These are phyloP conservation scores for Rhimphoctona megacephalus DNA, from an alignment of 2,888 invertebrate genomes.

Conservation along the genomic window DNA sequence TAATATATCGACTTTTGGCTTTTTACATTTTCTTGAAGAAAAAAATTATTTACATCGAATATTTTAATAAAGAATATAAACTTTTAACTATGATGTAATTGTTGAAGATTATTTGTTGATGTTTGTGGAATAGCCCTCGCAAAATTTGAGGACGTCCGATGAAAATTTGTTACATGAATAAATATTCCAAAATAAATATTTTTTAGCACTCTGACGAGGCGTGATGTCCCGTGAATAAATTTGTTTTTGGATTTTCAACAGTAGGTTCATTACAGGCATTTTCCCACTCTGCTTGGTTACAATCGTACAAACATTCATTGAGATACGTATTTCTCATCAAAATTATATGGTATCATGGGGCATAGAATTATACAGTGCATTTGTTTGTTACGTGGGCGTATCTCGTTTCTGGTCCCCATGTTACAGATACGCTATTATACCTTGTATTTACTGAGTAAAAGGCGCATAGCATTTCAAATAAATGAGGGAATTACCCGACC, in stretches of 20 bases:
- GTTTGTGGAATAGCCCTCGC: not conserved
- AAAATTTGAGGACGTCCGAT: not conserved
- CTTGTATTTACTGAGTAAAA: constrained; percentile 42
- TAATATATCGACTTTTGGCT: not conserved
- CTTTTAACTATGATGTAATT: not conserved
- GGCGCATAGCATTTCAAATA: constrained; percentile 60
- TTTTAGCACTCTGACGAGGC: not conserved
- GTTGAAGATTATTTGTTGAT: not conserved
- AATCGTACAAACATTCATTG: not conserved
- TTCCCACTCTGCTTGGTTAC: not conserved
- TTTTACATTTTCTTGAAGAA: not conserved
- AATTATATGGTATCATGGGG: not conserved
- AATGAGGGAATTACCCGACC: constrained; percentile 64
- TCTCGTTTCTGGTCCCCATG: constrained; percentile 13
- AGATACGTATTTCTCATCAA: not conserved
- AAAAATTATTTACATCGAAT: not conserved
- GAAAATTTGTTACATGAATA: not conserved
- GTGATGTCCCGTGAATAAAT: not conserved
- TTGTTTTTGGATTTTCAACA: not conserved
- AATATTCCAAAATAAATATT: not conserved
- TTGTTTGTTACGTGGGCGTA: constrained; percentile 13
- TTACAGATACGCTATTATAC: constrained; percentile 2
- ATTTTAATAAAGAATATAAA: not conserved
- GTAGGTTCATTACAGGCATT: not conserved
- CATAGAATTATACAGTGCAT: constrained; percentile 17